Evolutionary conservation across 1,140 invertebrate genomes (phyloP), one percentile per base, ranked within the genome.

Genomic region (Alviniconcha marisindica): DNA sequence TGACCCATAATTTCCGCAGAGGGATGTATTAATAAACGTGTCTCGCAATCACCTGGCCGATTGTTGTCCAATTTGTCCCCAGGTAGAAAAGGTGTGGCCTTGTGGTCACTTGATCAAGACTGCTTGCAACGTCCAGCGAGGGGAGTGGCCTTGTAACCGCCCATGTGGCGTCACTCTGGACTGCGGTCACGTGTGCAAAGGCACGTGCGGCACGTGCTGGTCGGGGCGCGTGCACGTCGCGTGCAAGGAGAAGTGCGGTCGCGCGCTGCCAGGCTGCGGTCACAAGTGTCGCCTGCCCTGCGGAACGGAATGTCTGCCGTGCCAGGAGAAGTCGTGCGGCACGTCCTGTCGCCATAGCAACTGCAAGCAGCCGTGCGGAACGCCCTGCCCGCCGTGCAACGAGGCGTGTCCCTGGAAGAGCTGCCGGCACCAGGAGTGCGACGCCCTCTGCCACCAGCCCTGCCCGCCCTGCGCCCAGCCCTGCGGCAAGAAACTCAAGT

Each of bases 161-260:
- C 44, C 77, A 15, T 90, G 87, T 71, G 76, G 40, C 5, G 74
- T 63, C 74, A 60, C 60, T 33, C 79, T 91, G 51, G 81, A 79
- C 1, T 91, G 91, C 86, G 89, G 83, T 24, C 91, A 91, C 82
- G 33, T 28, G 0, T 91, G 91, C 80, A 63, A 12, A 14, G 91
- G 91, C 69, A 88, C 85, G 24, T 91, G 91, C 77, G 85, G 86
- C 2, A 40, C 84, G 87, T 96, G 96, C 88, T 89, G 87, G 14
- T 94, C 95, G 88, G 95, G 95, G 31, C 93, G 95, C 31, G 90
- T 96, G 76, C 96, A 96, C 91, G 40, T 83, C 36, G 71, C 88
- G 10, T 94, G 93, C 86, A 66, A 60, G 24, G 51, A 90, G 74
- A 81, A 83, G 42, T 94, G 93, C 56, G 85, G 83, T 12, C 85